phyloP scores from a whole-genome alignment of 2,797 vertebrate species.

The Psittacula derbiana region DNA sequence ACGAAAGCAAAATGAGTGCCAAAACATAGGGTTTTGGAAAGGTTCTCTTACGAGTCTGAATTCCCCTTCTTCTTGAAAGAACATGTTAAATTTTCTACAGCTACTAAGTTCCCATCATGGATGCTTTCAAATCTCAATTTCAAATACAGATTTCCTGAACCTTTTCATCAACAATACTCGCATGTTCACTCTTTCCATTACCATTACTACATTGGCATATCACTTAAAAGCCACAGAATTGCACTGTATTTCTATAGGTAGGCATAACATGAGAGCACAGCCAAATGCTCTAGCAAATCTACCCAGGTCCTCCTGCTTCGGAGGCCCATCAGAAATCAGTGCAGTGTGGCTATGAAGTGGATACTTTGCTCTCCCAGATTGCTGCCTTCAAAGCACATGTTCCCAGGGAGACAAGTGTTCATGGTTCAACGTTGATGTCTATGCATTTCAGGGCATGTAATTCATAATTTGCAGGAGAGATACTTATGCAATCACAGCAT shows the following conservation, averaged over 20 bases:
- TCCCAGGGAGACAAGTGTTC: background rate
- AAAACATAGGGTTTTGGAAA: background rate
- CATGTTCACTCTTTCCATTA: background rate
- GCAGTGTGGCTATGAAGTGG: background rate
- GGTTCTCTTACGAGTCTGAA: background rate
- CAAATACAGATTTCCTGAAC: background rate
- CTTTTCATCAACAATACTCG: background rate
- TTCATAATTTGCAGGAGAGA: background rate
- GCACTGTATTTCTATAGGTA: background rate
- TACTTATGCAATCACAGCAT: background rate
- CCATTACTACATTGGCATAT: background rate
- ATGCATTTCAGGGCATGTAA: background rate
- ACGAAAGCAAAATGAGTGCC: background rate
- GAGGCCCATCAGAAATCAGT: background rate
- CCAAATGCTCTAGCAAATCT: background rate
- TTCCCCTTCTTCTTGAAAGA: background rate
- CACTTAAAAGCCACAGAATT: background rate
- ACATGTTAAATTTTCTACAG: background rate
- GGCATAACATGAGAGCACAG: background rate
- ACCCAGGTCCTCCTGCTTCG: background rate
- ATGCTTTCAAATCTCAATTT: background rate
- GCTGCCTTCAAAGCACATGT: background rate
- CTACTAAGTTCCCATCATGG: background rate
- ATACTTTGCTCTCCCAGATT: background rate
- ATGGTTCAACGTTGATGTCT: rapidly evolving